Evolutionary conservation across 2,113 vertebrate species (phyloP), one percentile per base, ranked within the genome.

Genomic region (Oryzias celebensis): DNA sequence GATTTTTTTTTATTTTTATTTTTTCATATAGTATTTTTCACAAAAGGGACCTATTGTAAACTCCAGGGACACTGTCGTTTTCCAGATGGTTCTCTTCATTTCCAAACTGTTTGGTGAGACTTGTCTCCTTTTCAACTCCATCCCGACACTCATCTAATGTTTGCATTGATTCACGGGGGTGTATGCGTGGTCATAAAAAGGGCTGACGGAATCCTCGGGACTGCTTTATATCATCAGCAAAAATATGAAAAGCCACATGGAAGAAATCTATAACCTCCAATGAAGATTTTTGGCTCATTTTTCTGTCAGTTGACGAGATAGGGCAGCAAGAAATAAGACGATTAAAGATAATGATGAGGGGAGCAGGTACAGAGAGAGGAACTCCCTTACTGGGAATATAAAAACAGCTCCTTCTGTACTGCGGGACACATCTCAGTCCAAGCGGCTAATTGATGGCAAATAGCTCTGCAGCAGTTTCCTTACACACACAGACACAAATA

Each of bases 11-110:
- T 57, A 85, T 57, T 54, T 58, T 77, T 73, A 71, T 75, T 83
- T 88, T 85, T 90, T 80, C 62, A 81, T 70, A 74, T 88, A 74
- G 80, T 83, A 85, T 89, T 89, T 90, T 91, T 87, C 82, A 90
- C 84, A 91, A 92, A 91, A 86, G 89, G 78, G 88, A 91, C 89
- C 89, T 91, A 86, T 91, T 91, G 71, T 78, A 87, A 85, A 81
- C 83, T 75, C 66, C 43, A n/a, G 75, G 70, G 84, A 77, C 75
- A 67, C 52, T 82, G 87, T 78, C 78, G 74, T 80, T 87, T 90
- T 92, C 92, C 92, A 93, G 91, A 92, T 93, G 92, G 85, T 87
- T 82, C 80, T 86, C 76, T 74, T 85, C 87, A 88, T 81, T 83
- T 80, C 73, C 71, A 56, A 82, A 85, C 74, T 74, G 77, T 86